Evolutionary conservation across 2,888 invertebrate species (phyloP).

Genomic region (Mythimna ferrago): DNA sequence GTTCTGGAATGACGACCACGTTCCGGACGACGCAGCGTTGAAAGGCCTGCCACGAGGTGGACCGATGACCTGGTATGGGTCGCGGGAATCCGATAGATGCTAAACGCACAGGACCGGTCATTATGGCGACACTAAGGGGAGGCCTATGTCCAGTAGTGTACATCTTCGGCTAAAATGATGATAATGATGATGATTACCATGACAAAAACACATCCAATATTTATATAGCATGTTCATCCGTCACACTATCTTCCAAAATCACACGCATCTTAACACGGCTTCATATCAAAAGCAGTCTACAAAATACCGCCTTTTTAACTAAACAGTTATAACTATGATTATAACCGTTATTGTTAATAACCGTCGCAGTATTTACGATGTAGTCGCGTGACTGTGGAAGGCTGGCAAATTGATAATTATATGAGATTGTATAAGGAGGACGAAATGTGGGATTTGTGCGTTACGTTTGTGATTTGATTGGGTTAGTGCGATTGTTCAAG

Average conservation of each 20-base stretch:
- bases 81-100: too few species aligned
- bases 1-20: too few species aligned
- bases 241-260: slow-evolving; percentile 9
- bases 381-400: slow-evolving; percentile 45
- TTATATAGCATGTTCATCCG: slow-evolving; percentile 25
- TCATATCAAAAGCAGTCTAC: slow-evolving; percentile 40
- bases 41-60: too few species aligned
- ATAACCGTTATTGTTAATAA: slow-evolving; percentile 49
- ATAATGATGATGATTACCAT: too few species aligned
- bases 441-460: slow-evolving; percentile 20
- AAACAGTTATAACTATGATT: slow-evolving; percentile 54
- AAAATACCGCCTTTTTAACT: slow-evolving; percentile 25
- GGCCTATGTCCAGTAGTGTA: too few species aligned
- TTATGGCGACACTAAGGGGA: too few species aligned
- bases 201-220: not conserved
- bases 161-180: too few species aligned
- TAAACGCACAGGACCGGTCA: too few species aligned
- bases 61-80: too few species aligned
- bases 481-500: not conserved
- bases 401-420: slow-evolving; percentile 55
- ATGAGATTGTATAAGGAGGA: slow-evolving; percentile 24
- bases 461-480: slow-evolving; percentile 51
- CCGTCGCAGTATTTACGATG: slow-evolving; percentile 32
- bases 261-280: slow-evolving; percentile 6
- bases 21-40: too few species aligned